A percentile compares a stretch with the other conserved stretches of the same genome.
These are phyloP conservation scores for Caerostris darwini DNA, from an alignment of 1,140 invertebrate genomes.

Conservation along the genomic window DNA sequence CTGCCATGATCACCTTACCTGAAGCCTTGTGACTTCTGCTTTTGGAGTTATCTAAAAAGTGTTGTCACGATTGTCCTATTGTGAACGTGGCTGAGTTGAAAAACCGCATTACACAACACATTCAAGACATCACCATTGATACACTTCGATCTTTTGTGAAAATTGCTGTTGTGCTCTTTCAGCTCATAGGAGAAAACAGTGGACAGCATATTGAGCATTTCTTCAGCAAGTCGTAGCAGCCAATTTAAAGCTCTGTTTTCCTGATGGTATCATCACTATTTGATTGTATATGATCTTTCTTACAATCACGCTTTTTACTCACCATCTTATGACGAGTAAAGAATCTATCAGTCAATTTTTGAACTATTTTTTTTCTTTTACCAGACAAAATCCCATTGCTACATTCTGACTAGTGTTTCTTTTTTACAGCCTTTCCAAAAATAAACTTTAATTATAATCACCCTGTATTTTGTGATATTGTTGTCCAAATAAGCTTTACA, in stretches of 20 bases:
- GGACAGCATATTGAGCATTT: background rate
- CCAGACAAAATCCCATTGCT: background rate
- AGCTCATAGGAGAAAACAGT: background rate
- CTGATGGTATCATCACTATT: too few relatives aligned
- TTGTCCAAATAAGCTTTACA: too few relatives aligned
- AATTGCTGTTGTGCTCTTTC: background rate
- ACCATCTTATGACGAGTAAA: background rate
- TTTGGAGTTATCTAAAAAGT: conserved; percentile 23
- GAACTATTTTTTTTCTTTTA: background rate
- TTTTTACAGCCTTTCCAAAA: background rate
- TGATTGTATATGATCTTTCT: too few relatives aligned
- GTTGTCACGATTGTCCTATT: background rate
- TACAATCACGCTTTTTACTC: background rate
- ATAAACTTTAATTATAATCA: background rate
- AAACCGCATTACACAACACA: background rate
- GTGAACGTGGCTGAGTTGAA: background rate
- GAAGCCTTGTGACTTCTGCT: background rate
- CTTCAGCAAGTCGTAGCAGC: too few relatives aligned
- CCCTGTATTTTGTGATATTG: background rate
- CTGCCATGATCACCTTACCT: background rate
- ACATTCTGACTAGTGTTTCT: background rate
- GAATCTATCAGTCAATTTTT: background rate
- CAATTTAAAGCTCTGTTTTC: too few relatives aligned
- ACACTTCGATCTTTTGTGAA: background rate
- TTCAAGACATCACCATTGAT: background rate